Evolutionary conservation across 64 coral and sea anemone species (phyloP).

Genomic region (Orbicella faveolata): DNA sequence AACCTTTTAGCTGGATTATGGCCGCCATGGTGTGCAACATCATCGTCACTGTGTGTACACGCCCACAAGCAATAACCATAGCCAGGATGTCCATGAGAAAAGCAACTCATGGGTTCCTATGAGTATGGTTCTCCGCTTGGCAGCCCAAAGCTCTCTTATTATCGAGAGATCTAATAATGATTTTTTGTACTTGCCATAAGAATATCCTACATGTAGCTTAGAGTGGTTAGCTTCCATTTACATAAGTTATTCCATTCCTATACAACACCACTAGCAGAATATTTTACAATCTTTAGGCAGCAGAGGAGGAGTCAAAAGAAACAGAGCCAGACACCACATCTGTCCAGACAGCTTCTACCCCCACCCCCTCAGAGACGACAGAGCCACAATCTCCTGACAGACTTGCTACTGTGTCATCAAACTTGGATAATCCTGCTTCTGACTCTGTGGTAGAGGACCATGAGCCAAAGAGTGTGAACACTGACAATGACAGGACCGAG

Average conservation of each 20-base stretch:
- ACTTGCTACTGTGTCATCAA: not conserved
- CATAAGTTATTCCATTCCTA: not conserved
- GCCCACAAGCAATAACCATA: too few relatives aligned
- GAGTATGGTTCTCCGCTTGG: too few relatives aligned
- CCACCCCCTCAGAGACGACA: conserved; percentile 47
- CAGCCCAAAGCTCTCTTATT: too few relatives aligned
- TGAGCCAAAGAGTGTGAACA: conserved; percentile 44
- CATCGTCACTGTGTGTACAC: too few relatives aligned
- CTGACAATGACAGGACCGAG: not conserved
- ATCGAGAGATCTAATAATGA: too few relatives aligned
- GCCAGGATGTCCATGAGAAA: too few relatives aligned
- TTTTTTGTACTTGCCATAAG: too few relatives aligned
- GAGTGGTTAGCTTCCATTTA: too few relatives aligned
- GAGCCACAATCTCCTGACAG: conserved; percentile 17
- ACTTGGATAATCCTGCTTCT: conserved; percentile 11
- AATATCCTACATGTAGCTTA: too few relatives aligned
- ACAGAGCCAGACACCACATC: conserved; percentile 21
- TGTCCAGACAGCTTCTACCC: conserved; percentile 31
- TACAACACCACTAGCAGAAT: not conserved
- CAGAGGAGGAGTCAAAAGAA: conserved; percentile 74
- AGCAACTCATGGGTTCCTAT: too few relatives aligned
- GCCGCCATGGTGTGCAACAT: too few relatives aligned
- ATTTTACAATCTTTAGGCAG: conserved; percentile 45
- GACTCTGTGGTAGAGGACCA: conserved; percentile 19
- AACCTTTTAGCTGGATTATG: too few relatives aligned